These are phyloP conservation scores for Bucco capensis DNA, from an alignment of 2,113 vertebrate species.

Conservation along the genomic window DNA sequence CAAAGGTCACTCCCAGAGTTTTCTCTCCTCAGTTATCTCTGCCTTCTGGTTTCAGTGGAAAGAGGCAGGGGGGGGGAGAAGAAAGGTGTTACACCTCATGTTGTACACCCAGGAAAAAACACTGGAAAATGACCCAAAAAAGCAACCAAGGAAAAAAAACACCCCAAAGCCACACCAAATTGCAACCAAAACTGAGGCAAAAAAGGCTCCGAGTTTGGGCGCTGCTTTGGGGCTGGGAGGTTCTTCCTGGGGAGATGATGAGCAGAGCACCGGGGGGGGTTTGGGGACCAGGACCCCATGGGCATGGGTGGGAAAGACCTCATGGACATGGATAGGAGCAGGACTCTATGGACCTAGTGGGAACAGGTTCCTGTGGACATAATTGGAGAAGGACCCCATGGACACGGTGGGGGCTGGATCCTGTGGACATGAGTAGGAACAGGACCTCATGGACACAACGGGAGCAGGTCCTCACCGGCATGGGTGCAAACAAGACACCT, in stretches of 20 bases:
- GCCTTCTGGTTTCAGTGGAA: slow-evolving; percentile 52
- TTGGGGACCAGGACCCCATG: background rate
- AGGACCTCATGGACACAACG: too few species aligned
- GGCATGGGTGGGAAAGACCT: background rate
- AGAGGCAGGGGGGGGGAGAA: background rate
- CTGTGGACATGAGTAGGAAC: too few species aligned
- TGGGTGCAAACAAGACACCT: background rate
- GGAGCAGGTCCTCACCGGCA: too few species aligned
- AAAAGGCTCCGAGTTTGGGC: background rate
- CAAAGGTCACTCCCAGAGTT: slow-evolving; percentile 68
- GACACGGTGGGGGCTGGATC: too few species aligned
- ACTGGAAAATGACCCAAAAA: background rate
- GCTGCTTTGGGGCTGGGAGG: too few species aligned
- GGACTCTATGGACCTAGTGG: too few species aligned
- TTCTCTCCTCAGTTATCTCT: slow-evolving; percentile 58
- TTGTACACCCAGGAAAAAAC: background rate
- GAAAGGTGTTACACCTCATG: background rate
- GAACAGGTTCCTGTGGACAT: too few species aligned
- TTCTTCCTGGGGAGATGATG: background rate
- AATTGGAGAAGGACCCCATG: too few species aligned
- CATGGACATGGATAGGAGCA: too few species aligned
- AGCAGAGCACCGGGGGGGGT: fast-evolving
- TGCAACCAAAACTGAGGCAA: background rate
- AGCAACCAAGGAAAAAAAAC: too few species aligned
- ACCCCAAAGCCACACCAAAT: background rate